Conservation (phyloP, 2,888 invertebrate species). For the Cephus nigrinus region DNA sequence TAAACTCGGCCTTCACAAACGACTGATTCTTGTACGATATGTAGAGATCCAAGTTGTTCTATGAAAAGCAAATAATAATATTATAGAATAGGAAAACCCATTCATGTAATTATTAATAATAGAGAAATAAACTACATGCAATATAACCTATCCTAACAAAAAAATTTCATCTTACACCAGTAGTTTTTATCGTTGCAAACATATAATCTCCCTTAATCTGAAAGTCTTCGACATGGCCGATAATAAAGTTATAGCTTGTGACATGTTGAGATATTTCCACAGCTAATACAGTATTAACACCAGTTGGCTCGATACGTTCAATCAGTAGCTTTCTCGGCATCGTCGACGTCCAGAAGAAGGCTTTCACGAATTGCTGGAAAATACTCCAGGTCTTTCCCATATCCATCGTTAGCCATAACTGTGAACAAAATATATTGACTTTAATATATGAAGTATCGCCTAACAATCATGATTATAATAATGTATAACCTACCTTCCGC, state of each 20-base stretch:
- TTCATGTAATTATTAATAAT: neutral
- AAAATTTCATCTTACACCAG: neutral
- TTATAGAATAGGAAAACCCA: neutral
- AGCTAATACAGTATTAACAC: slow-evolving; percentile 68
- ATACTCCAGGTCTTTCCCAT: slow-evolving; percentile 79
- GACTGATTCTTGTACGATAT: slow-evolving; percentile 80
- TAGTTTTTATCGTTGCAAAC: slow-evolving; percentile 79
- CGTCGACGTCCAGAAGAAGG: slow-evolving; percentile 78
- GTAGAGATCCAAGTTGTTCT: slow-evolving; percentile 73
- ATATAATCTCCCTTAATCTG: slow-evolving; percentile 85
- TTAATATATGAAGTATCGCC: neutral
- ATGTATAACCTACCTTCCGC: slow-evolving; percentile 69
- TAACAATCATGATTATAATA: slow-evolving; percentile 12
- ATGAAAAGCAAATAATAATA: slow-evolving; percentile 11
- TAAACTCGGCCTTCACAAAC: slow-evolving; percentile 81
- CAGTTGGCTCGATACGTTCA: slow-evolving; percentile 76
- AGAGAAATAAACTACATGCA: slow-evolving; percentile 11
- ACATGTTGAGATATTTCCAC: slow-evolving; percentile 49
- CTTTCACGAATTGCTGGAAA: slow-evolving; percentile 80
- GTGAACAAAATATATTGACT: slow-evolving; percentile 44
- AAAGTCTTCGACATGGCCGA: slow-evolving; percentile 82
- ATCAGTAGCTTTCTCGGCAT: slow-evolving; percentile 71
- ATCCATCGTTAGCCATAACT: slow-evolving; percentile 83
- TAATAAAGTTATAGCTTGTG: slow-evolving; percentile 66
- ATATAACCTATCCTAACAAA: slow-evolving; percentile 9